phyloP scores from a whole-genome alignment of 2,113 vertebrate species.

The Tor tambroides region DNA sequence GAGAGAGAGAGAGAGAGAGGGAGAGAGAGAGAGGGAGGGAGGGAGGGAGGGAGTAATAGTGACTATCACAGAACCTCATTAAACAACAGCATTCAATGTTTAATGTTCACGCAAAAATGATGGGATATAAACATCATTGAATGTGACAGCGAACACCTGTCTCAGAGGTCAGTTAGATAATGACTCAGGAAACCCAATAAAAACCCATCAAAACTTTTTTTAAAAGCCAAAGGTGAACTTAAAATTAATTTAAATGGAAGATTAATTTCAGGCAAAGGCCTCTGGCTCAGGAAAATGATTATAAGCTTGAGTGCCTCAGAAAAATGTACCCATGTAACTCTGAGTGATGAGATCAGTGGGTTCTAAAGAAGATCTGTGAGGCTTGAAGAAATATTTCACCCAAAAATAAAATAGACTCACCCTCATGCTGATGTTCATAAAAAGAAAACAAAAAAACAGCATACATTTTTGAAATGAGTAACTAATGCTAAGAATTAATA shows the following conservation, averaged over 20 bases:
- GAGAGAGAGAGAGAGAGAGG: constrained; percentile 20
- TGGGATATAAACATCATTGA: neutral
- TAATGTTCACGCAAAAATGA: constrained; percentile 16
- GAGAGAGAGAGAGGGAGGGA: constrained; percentile 47
- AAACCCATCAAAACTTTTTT: neutral
- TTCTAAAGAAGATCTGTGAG: constrained; percentile 27
- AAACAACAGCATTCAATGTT: constrained; percentile 6
- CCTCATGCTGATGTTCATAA: neutral
- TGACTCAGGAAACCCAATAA: neutral
- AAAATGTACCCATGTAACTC: neutral
- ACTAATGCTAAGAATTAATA: neutral
- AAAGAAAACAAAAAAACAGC: neutral
- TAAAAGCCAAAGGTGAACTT: neutral
- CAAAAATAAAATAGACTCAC: neutral
- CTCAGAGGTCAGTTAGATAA: neutral
- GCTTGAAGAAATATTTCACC: neutral
- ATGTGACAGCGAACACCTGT: neutral
- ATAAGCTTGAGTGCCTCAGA: neutral
- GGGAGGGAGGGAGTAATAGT: constrained; percentile 18
- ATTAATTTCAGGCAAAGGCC: neutral
- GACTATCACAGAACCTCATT: constrained; percentile 20
- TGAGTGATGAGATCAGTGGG: constrained; percentile 34
- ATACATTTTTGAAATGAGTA: neutral
- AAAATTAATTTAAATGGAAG: neutral
- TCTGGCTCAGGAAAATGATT: neutral